These are phyloP conservation scores for Antheraea mylitta DNA, from an alignment of 1,140 invertebrate species.

Conservation along the genomic window DNA sequence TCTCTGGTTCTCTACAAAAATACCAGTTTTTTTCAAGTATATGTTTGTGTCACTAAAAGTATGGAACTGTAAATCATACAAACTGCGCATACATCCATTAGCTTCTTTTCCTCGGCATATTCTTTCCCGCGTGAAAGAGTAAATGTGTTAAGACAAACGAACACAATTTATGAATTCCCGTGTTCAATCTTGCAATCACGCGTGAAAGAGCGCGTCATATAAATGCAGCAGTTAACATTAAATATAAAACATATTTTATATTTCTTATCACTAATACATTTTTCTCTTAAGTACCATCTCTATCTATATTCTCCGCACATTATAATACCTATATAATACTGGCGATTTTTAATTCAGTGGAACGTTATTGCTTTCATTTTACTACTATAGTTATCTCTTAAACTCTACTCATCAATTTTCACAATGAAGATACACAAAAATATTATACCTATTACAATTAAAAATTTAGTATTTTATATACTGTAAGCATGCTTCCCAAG, in stretches of 20 bases:
- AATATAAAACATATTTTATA: slow-evolving; percentile 18
- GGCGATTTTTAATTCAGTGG: slow-evolving; percentile 49
- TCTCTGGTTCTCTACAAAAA: slow-evolving; percentile 4
- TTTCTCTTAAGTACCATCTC: slow-evolving; percentile 29
- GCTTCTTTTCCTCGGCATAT: too few species aligned
- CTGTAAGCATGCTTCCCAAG: slow-evolving; percentile 74
- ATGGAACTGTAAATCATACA: slow-evolving; percentile 10
- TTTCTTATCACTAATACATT: slow-evolving; percentile 20
- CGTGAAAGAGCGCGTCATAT: too few species aligned
- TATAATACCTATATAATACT: slow-evolving; percentile 46
- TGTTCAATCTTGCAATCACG: too few species aligned
- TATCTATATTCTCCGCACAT: slow-evolving; percentile 34
- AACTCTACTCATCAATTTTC: slow-evolving; percentile 44
- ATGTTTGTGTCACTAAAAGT: not conserved
- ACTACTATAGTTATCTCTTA: slow-evolving; percentile 42
- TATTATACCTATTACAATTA: slow-evolving; percentile 47
- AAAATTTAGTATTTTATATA: slow-evolving; percentile 49
- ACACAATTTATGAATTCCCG: too few species aligned
- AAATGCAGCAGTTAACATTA: slow-evolving; percentile 2
- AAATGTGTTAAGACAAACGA: too few species aligned
- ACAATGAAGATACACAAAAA: slow-evolving; percentile 65
- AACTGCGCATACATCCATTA: slow-evolving; percentile 4
- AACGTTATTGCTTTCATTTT: slow-evolving; percentile 68
- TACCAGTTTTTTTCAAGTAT: not conserved
- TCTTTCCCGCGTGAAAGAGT: too few species aligned